Conservation (phyloP, 2,797 vertebrate genomes). For the Chaetodon trifasciatus region DNA sequence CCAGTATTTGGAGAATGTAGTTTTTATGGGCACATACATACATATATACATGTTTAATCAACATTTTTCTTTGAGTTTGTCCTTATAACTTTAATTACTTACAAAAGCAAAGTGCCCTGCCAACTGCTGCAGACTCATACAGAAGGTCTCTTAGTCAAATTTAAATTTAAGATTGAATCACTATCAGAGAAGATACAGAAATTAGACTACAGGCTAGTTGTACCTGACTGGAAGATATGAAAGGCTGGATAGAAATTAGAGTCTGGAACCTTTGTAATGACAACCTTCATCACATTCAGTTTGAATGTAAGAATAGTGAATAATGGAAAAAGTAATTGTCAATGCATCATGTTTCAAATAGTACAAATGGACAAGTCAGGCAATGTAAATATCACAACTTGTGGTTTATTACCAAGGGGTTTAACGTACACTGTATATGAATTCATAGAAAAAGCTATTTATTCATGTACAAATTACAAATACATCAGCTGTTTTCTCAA, state of each 20-base stretch:
- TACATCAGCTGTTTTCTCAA: constrained; percentile 84
- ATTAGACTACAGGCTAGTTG: neutral
- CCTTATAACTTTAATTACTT: neutral
- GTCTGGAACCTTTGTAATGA: neutral
- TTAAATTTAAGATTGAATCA: neutral
- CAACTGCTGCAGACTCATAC: neutral
- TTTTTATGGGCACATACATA: neutral
- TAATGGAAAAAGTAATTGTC: neutral
- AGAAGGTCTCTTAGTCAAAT: neutral
- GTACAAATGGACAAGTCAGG: constrained; percentile 42
- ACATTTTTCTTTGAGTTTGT: neutral
- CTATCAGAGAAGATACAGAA: neutral
- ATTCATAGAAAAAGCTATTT: constrained; percentile 90
- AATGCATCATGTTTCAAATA: neutral
- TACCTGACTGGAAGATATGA: neutral
- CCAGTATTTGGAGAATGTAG: no score
- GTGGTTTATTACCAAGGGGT: constrained; percentile 91
- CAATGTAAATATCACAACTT: constrained; percentile 85
- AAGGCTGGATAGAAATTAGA: neutral
- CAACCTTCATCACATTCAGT: neutral
- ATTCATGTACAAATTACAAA: constrained; percentile 94
- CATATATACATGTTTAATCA: neutral
- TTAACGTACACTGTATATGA: constrained; percentile 94
- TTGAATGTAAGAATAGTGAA: neutral
- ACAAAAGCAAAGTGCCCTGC: neutral